Base-by-base conservation (phyloP, 1,140 invertebrate genomes). In the Papilio glaucus region DNA sequence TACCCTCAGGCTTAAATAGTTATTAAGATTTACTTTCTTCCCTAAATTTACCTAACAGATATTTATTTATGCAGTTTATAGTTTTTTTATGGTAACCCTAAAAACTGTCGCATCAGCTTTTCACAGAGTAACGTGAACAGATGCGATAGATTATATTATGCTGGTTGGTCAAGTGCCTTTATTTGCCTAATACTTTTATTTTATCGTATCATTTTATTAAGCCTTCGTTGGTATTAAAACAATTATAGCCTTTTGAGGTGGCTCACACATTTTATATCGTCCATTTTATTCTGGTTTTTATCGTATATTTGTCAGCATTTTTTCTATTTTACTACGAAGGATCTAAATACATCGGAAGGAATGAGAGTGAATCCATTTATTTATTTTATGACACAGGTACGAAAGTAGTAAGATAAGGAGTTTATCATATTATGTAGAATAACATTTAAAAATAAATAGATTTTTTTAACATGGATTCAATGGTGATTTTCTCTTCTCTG, bases 191-290 rank as follows among this genome's bases (percentile, higher is more conserved):
- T 53, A 9, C 18, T 63, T 62, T 63, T 38, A 37, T 62, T 62
- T 63, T 63, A 63, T 63, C 15, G 61, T 15, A 63, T 63, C 29
- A 7, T 63, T 63, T 63, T 63, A 63, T 63, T 63, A 37, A 39
- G 33, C 13, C 61, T 10, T 18, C 45, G n/a, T n/a, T n/a, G 12
- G 45, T n/a, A 53, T 63, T 38, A 38, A 21, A 63, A 63, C 33
- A 37, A 63, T 63, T 18, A 63, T 37, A 18, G 61, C 2, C 61
- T 37, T 63, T 63, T 65, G 21, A 65, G 37, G 10, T 39, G 8
- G n/a, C 37, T 21, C 37, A 18, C 33, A 65, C 10, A 29, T 38
- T 65, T 65, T 18, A 41, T 65, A 65, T 65, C 37, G 18, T 21
- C 7, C 33, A 13, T 65, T 65, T 65, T 65, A 65, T 65, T 65